phyloP scores from a whole-genome alignment of 2,888 invertebrate species.

The Gymnoscelis rufifasciata region DNA sequence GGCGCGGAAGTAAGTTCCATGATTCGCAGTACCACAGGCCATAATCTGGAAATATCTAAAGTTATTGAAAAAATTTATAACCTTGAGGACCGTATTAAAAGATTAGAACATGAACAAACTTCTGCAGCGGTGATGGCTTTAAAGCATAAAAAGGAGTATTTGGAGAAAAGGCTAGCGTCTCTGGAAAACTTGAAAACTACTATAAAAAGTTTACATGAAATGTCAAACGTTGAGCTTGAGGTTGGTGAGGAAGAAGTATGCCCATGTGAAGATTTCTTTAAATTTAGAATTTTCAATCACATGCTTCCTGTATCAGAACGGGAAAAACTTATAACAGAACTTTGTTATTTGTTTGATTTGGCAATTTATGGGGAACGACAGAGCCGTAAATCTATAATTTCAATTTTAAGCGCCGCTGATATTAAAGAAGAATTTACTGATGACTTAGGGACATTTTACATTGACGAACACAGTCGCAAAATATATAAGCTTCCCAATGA shows the following conservation, averaged over 20 bases:
- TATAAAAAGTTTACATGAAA: constrained; percentile 42
- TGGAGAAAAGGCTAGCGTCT: constrained; percentile 48
- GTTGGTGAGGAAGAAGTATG: constrained; percentile 47
- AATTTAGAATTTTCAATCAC: constrained; percentile 65
- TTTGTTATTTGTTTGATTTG: constrained; percentile 62
- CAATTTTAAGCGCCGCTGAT: constrained; percentile 61
- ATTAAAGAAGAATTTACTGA: constrained; percentile 62
- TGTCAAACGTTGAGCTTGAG: constrained; percentile 36
- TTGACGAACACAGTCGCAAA: constrained; percentile 64
- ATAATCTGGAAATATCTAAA: constrained; percentile 58
- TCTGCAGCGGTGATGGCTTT: constrained; percentile 58
- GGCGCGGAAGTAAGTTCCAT: constrained; percentile 51
- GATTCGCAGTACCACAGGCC: constrained; percentile 49
- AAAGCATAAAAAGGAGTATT: constrained; percentile 53
- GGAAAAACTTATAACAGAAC: constrained; percentile 59
- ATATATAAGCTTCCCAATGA: constrained; percentile 58
- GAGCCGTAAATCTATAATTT: constrained; percentile 60
- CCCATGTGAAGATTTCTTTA: constrained; percentile 59
- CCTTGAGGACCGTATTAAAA: constrained; percentile 54
- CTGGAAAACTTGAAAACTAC: constrained; percentile 58
- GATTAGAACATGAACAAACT: constrained; percentile 46
- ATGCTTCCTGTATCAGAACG: constrained; percentile 51
- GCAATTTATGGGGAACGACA: constrained; percentile 54
- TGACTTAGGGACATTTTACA: constrained; percentile 57
- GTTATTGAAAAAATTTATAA: constrained; percentile 54